Percentiles rank a stretch among this genome's conserved stretches.
Evolutionary conservation across 2,113 vertebrate genomes (phyloP).

Genomic region (Pogona vitticeps): DNA sequence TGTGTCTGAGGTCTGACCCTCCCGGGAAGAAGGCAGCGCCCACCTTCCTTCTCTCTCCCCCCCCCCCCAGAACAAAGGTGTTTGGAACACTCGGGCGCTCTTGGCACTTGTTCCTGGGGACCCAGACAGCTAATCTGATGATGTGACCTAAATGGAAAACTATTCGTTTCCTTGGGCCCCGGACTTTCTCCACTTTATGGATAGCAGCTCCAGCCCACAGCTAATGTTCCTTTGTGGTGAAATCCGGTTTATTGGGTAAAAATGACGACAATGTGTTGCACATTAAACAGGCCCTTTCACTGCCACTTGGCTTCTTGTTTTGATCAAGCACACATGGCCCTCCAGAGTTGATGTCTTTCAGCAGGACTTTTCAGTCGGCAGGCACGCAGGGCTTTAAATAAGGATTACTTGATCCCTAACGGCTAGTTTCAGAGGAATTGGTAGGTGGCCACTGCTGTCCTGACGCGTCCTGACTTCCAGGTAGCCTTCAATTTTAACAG

Average conservation of each 20-base stretch:
- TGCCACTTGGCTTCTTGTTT: neutral
- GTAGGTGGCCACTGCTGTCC: too few relatives aligned
- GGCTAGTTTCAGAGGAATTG: too few relatives aligned
- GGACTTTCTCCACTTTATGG: neutral
- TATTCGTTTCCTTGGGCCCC: neutral
- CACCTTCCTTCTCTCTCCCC: too few relatives aligned
- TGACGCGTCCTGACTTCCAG: too few relatives aligned
- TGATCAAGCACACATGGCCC: constrained; percentile 16
- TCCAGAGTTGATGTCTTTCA: neutral
- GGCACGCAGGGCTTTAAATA: too few relatives aligned
- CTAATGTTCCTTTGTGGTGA: neutral
- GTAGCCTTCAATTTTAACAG: too few relatives aligned
- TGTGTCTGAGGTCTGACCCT: neutral
- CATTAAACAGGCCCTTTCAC: constrained; percentile 1
- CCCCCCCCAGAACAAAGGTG: neutral
- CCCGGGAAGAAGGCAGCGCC: neutral
- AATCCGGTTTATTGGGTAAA: neutral
- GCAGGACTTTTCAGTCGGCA: neutral
- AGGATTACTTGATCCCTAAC: too few relatives aligned
- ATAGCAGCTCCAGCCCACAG: neutral
- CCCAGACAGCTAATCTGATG: neutral
- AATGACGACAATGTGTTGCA: neutral
- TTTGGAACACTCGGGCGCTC: neutral
- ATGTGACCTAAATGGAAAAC: neutral
- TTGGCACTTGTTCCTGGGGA: neutral